These are phyloP conservation scores for Coptotermes formosanus DNA, from an alignment of 1,140 invertebrate species.

Conservation along the genomic window DNA sequence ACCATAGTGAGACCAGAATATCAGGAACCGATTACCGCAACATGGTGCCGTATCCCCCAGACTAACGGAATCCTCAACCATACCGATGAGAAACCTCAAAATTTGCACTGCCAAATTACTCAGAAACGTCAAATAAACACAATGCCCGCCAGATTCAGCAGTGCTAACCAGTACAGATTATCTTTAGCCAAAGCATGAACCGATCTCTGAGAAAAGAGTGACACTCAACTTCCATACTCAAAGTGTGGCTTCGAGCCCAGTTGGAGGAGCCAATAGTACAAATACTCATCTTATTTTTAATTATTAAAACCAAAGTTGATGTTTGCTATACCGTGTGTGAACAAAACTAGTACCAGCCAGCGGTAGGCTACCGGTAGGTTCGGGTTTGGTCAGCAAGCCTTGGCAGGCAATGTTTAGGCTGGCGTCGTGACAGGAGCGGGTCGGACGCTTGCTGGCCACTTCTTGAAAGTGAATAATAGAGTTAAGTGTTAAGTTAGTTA, in stretches of 20 bases:
- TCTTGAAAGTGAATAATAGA: slow-evolving; percentile 37
- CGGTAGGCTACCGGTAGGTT: slow-evolving; percentile 23
- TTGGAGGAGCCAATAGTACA: slow-evolving; percentile 19
- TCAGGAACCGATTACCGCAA: no score
- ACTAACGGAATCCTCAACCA: no score
- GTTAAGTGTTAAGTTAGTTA: slow-evolving; percentile 35
- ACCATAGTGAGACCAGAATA: no score
- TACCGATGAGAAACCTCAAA: no score
- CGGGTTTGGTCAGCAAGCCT: slow-evolving; percentile 23
- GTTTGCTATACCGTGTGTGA: slow-evolving; percentile 36
- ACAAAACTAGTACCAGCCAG: slow-evolving; percentile 36
- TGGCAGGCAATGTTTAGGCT: slow-evolving; percentile 35
- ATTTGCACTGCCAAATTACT: neutral
- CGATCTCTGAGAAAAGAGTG: neutral
- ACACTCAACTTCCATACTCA: neutral
- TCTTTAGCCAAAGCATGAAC: neutral
- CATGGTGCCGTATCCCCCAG: no score
- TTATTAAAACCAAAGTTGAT: slow-evolving; percentile 34
- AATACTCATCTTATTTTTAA: slow-evolving; percentile 29
- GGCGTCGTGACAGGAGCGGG: slow-evolving; percentile 36
- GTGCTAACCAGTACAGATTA: slow-evolving; percentile 33
- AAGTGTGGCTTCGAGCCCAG: neutral
- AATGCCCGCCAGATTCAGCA: slow-evolving; percentile 33
- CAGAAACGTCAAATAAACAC: slow-evolving; percentile 2
- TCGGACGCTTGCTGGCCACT: slow-evolving; percentile 33